Base-by-base conservation (phyloP, 1,140 invertebrate genomes). In the Atta cephalotes region DNA sequence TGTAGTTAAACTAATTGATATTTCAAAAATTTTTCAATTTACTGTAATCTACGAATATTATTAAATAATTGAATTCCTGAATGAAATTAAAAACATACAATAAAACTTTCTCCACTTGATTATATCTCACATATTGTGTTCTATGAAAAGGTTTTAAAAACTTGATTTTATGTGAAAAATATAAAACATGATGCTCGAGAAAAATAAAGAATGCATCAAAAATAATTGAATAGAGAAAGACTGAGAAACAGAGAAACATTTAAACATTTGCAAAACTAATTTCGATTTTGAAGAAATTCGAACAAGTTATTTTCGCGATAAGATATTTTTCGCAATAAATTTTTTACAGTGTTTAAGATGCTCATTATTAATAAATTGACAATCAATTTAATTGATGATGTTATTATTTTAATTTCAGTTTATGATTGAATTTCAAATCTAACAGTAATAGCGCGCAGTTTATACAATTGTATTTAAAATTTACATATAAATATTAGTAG, bases 11-110 rank as follows among this genome's bases (percentile, higher is more conserved):
- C 18, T 28, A 3, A 35, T 21, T 6, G 0, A 49, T n/a, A 0
- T 1, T 58, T 6, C 0, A 10, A 31, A 71, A 56, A 71, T 58
- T 70, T 0, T 21, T 71, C 2, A 0, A 70, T 56, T 35, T 25
- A 81, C 31, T 31, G 16, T 35, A 70, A 53, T n/a, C 31, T 4
- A 68, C 4, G 0, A 68, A 80, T 18, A 76, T 39, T 35, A 4
- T 76, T 9, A 35, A 45, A 60, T 63, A 85, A 65, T 49, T 65
- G 28, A 31, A 60, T 60, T 45, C 9, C 63, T 51, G 10, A 3
- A 18, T 16, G n/a, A 65, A 51, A 63, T 51, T 49, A 49, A 63
- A 21, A 62, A 56, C 18, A 53, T 39, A 53, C 5, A 56, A 1
- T 53, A 51, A 31, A 70, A 35, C 9, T 51, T 53, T 70, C 12